Evolutionary conservation across 2,797 vertebrate species (phyloP).

Genomic region (Rhodeus uyekii): DNA sequence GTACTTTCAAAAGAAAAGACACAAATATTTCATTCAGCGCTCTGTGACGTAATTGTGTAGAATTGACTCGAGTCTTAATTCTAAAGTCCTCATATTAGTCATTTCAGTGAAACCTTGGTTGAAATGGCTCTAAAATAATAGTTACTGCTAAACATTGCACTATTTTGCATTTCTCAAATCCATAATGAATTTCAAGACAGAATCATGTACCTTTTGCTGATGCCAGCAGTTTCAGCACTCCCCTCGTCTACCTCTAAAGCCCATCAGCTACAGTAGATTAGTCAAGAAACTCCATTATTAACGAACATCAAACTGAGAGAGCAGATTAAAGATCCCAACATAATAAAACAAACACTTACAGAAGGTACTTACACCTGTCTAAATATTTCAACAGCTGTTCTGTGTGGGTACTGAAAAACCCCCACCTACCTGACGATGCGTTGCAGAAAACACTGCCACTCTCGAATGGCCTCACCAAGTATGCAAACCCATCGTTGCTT

Average conservation of each 20-base stretch:
- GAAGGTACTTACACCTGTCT: conserved; percentile 44
- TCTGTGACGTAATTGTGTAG: not conserved
- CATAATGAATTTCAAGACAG: conserved; percentile 24
- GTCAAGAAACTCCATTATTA: not conserved
- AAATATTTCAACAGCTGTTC: conserved; percentile 28
- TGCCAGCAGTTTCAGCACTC: conserved; percentile 11
- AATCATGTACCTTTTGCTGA: not conserved
- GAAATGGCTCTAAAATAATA: conserved; percentile 2
- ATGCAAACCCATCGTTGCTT: conserved; percentile 36
- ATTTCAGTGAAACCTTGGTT: conserved; percentile 11
- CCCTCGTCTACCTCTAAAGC: conserved; percentile 48
- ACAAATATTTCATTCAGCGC: conserved; percentile 8
- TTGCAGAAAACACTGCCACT: conserved; percentile 39
- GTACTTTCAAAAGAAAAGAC: conserved; percentile 19
- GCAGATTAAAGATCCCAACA: conserved; percentile 28
- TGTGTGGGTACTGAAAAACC: not conserved
- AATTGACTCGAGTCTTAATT: not conserved
- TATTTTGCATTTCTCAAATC: conserved; percentile 40
- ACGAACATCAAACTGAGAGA: not conserved
- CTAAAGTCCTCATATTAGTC: not conserved
- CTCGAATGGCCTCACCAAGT: conserved; percentile 37
- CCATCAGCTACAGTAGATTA: conserved; percentile 17
- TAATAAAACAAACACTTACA: conserved; percentile 29
- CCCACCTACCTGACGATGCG: not conserved
- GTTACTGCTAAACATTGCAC: conserved; percentile 37